Conservation (phyloP, 2,888 invertebrate species). For the Rotaria sp. region DNA sequence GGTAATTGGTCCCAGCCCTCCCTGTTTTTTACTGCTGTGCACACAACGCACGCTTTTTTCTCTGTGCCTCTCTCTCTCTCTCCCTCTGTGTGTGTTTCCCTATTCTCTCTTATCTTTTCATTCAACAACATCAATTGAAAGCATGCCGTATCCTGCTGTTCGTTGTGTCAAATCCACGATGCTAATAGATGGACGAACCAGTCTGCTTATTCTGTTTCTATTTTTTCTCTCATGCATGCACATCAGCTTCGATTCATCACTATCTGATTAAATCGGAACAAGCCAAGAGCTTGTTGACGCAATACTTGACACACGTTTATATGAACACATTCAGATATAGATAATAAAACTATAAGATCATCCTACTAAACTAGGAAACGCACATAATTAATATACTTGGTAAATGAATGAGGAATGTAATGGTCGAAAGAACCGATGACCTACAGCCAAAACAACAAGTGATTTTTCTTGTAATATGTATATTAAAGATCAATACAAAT, state of each 20-base stretch:
- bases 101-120: background rate
- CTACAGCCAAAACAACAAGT: background rate
- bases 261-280: background rate
- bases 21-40: constrained; percentile 3
- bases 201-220: background rate
- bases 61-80: background rate
- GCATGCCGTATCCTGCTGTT: background rate
- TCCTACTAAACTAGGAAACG: background rate
- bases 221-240: background rate
- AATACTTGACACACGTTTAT: background rate
- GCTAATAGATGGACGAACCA: background rate
- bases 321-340: background rate
- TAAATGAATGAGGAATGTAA: background rate
- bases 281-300: background rate
- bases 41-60: background rate
- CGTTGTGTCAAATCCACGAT: background rate
- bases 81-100: background rate
- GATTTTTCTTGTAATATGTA: background rate
- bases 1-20: background rate
- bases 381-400: background rate
- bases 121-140: background rate
- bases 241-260: background rate
- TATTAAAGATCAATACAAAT: background rate
- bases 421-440: background rate
- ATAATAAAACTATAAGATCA: background rate